Evolutionary conservation across 53 echinoderm and acorn worm genomes (phyloP).

Genomic region (Astropecten irregularis): DNA sequence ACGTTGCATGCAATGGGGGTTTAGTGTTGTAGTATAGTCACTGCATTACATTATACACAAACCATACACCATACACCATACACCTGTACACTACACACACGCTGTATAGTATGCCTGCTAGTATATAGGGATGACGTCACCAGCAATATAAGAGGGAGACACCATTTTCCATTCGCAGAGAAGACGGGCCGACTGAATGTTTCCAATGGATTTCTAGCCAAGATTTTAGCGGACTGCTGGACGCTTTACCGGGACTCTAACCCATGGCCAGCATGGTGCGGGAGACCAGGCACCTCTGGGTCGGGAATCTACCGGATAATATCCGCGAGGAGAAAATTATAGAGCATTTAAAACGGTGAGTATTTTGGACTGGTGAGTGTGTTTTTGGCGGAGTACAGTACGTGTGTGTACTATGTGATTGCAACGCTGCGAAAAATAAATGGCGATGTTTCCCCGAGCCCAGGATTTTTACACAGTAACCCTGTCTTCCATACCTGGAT

Average conservation of each 20-base stretch:
- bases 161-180: constrained; percentile 62
- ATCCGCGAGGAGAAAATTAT: constrained; percentile 98
- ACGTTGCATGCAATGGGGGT: not conserved
- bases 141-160: constrained; percentile 65
- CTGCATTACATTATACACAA: not conserved
- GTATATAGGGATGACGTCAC: constrained; percentile 61
- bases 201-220: constrained; percentile 64
- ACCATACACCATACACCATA: too few relatives aligned
- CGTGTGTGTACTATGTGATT: constrained; percentile 27
- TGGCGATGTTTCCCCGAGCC: constrained; percentile 54
- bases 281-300: constrained; percentile 99
- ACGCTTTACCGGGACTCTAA: constrained; percentile 92
- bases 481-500: constrained; percentile 25
- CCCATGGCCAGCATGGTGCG: constrained; percentile 99
- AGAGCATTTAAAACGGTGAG: constrained; percentile 99
- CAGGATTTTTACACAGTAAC: constrained; percentile 29
- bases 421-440: constrained; percentile 52
- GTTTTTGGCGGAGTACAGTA: not conserved
- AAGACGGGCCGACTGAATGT: constrained; percentile 48
- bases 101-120: not conserved
- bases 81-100: too few relatives aligned
- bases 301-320: constrained; percentile 99
- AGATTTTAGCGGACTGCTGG: constrained; percentile 58
- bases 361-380: constrained; percentile 38
- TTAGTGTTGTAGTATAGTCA: not conserved